phyloP scores from a whole-genome alignment of 2,888 invertebrate genomes.

The Sipha maydis region DNA sequence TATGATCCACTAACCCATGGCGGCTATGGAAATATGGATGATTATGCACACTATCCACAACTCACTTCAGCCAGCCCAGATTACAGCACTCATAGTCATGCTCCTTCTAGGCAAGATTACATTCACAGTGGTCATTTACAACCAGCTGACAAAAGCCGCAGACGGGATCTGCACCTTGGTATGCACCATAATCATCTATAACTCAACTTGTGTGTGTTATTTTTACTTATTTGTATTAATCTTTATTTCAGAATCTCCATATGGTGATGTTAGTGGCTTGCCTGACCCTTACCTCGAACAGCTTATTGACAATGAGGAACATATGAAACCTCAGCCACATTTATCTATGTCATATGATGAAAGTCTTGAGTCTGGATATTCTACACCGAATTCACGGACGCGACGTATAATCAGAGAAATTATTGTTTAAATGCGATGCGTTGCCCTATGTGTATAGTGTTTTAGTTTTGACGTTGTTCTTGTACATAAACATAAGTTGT shows the following conservation, averaged over 20 bases:
- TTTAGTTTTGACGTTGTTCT: conserved; percentile 50
- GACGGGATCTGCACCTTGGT: conserved; percentile 89
- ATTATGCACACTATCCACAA: conserved; percentile 87
- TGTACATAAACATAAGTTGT: conserved; percentile 51
- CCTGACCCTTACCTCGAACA: conserved; percentile 85
- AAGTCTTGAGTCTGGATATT: conserved; percentile 92
- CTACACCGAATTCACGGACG: conserved; percentile 91
- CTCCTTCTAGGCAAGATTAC: conserved; percentile 86
- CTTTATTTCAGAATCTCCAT: conserved; percentile 81
- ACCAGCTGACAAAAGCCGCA: conserved; percentile 63
- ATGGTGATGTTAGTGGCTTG: conserved; percentile 92
- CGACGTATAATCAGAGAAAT: conserved; percentile 93
- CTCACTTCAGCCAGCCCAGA: conserved; percentile 76
- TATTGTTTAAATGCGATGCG: conserved; percentile 74
- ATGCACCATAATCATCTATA: conserved; percentile 67
- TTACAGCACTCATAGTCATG: conserved; percentile 77
- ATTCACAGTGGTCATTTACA: conserved; percentile 68
- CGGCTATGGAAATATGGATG: conserved; percentile 83
- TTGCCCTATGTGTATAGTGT: conserved; percentile 52
- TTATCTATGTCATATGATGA: conserved; percentile 92
- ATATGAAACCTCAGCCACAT: conserved; percentile 83
- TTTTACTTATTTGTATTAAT: background rate
- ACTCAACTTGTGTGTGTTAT: background rate
- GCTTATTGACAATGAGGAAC: conserved; percentile 75
- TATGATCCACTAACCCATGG: conserved; percentile 84